Percentiles rank a stretch among this genome's conserved stretches.
These are phyloP conservation scores for Lathronympha strigana DNA, from an alignment of 2,888 invertebrate species.

Conservation along the genomic window DNA sequence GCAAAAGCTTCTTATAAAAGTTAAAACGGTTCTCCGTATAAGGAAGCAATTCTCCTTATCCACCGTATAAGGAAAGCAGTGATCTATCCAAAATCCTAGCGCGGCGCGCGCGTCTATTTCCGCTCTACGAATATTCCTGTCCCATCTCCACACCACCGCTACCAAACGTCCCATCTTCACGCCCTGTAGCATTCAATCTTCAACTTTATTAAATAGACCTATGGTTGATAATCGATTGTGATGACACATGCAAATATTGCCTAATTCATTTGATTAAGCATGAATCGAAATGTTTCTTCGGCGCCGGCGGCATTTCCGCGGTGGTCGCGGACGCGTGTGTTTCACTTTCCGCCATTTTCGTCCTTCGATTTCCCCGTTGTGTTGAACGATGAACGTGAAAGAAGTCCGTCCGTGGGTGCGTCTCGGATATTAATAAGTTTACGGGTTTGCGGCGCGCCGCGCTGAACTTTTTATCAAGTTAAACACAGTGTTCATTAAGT, in stretches of 20 bases:
- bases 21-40: background rate
- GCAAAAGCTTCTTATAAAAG: too few species aligned
- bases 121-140: conserved; percentile 70
- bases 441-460: conserved; percentile 14
- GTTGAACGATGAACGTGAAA: conserved; percentile 22
- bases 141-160: conserved; percentile 57
- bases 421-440: conserved; percentile 33
- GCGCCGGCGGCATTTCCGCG: conserved; percentile 52
- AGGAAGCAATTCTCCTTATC: conserved; percentile 6
- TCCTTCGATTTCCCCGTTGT: background rate
- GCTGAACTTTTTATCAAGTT: conserved; percentile 21
- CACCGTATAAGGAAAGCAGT: conserved; percentile 45
- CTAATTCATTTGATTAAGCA: conserved; percentile 22
- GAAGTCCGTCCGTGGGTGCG: conserved; percentile 31
- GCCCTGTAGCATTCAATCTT: conserved; percentile 41
- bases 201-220: background rate
- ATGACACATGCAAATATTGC: background rate
- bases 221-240: background rate
- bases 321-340: conserved; percentile 45
- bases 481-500: conserved; percentile 17
- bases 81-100: conserved; percentile 39
- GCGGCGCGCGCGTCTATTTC: conserved; percentile 61
- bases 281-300: conserved; percentile 50
- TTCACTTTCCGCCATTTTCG: background rate
- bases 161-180: conserved; percentile 44